Conservation (phyloP, 2,888 invertebrate genomes). For the Melinaea menophilus region DNA sequence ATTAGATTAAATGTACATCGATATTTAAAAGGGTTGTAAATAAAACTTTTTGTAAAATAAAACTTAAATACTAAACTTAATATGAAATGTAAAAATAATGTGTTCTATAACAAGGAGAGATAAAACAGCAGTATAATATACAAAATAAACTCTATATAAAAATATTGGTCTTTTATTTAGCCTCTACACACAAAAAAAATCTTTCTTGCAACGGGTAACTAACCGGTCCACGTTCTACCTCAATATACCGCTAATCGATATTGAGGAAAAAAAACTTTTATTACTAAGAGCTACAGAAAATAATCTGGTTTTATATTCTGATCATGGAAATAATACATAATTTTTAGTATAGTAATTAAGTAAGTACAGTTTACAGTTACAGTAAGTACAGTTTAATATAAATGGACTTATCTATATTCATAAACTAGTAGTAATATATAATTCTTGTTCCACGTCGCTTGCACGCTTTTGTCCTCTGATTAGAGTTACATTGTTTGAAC, state of each 20-base stretch:
- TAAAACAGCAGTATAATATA: conserved; percentile 29
- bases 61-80: conserved; percentile 24
- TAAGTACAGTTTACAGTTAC: no score
- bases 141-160: conserved; percentile 28
- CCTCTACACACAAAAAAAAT: no score
- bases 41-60: conserved; percentile 33
- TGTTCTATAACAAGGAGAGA: conserved; percentile 30
- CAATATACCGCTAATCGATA: no score
- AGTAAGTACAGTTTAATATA: neutral
- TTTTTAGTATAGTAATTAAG: no score
- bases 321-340: no score
- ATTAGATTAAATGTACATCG: conserved; percentile 23
- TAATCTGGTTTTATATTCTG: no score
- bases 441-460: no score
- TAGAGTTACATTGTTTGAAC: conserved; percentile 16
- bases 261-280: no score
- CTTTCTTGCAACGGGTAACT: no score
- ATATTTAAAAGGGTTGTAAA: conserved; percentile 32
- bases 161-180: conserved; percentile 17
- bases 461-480: neutral
- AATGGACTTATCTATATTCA: neutral
- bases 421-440: no score
- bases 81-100: conserved; percentile 29
- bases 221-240: no score
- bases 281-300: no score